phyloP scores from a whole-genome alignment of 2,888 invertebrate genomes.

The Lepetodrilus schrolli region DNA sequence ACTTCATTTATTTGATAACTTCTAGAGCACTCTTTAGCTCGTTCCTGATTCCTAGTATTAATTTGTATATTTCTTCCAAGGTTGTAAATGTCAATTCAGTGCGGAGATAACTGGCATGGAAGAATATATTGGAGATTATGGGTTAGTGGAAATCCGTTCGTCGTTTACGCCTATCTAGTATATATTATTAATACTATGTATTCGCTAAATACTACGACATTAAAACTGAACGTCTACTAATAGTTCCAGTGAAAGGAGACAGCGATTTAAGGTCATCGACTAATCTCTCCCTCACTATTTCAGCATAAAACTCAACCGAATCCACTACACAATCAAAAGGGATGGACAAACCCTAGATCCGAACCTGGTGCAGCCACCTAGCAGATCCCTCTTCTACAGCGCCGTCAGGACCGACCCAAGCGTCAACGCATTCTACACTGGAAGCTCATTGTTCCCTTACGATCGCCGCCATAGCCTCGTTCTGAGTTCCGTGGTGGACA shows the following conservation, averaged over 20 bases:
- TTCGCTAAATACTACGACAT: too few species aligned
- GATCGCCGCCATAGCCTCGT: not conserved
- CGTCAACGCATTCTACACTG: not conserved
- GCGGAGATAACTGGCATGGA: not conserved
- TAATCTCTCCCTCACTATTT: too few species aligned
- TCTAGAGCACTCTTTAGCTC: too few species aligned
- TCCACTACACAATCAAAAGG: not conserved
- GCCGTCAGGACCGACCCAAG: not conserved
- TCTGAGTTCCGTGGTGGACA: not conserved
- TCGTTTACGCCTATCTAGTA: not conserved
- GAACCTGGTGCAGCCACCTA: not conserved
- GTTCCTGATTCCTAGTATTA: too few species aligned
- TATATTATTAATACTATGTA: not conserved
- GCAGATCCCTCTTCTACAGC: not conserved
- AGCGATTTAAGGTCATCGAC: too few species aligned
- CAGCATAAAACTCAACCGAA: not conserved
- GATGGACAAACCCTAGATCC: not conserved
- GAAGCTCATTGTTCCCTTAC: not conserved
- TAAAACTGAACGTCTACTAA: too few species aligned
- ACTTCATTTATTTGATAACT: too few species aligned
- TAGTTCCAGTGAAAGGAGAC: too few species aligned
- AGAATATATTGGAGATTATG: not conserved
- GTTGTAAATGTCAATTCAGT: not conserved
- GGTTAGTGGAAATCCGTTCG: not conserved
- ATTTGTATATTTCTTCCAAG: too few species aligned